These are phyloP conservation scores for Thaleichthys pacificus DNA, from an alignment of 2,797 vertebrate genomes.

Conservation along the genomic window DNA sequence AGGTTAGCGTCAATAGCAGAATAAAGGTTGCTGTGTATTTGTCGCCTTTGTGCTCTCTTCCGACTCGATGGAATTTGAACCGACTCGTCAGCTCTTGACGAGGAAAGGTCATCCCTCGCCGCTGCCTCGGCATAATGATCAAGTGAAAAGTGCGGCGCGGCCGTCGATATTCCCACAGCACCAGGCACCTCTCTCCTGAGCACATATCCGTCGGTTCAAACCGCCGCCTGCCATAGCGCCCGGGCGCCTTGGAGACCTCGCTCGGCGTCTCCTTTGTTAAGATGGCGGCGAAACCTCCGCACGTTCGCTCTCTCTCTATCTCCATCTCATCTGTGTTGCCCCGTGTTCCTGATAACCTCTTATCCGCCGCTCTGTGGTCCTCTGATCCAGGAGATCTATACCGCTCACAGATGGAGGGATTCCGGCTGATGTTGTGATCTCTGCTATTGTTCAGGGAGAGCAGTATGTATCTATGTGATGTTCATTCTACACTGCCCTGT, in stretches of 20 bases:
- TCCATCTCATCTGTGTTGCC: neutral
- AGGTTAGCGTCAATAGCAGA: constrained; percentile 69
- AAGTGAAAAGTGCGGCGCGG: constrained; percentile 43
- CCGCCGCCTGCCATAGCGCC: constrained; percentile 22
- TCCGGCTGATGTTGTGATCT: too few species aligned
- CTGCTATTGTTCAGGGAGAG: too few species aligned
- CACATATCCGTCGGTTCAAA: constrained; percentile 12
- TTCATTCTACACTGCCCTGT: too few species aligned
- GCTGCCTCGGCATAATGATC: constrained; percentile 68
- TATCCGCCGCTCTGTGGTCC: constrained; percentile 6
- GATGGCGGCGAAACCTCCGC: neutral
- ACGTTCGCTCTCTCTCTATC: constrained; percentile 9
- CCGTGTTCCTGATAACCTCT: neutral
- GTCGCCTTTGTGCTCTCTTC: constrained; percentile 45
- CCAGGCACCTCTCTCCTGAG: constrained; percentile 32
- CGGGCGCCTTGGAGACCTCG: constrained; percentile 23
- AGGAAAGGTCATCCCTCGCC: constrained; percentile 68
- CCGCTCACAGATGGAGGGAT: neutral
- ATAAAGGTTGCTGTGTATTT: constrained; percentile 65
- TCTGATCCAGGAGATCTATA: constrained; percentile 2
- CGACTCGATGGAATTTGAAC: constrained; percentile 71
- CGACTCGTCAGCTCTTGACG: constrained; percentile 62
- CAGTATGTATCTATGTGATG: too few species aligned
- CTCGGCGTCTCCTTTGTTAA: neutral
- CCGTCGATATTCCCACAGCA: constrained; percentile 48